These are phyloP conservation scores for Subacronicta megacephala DNA, from an alignment of 2,888 invertebrate genomes.

Conservation along the genomic window DNA sequence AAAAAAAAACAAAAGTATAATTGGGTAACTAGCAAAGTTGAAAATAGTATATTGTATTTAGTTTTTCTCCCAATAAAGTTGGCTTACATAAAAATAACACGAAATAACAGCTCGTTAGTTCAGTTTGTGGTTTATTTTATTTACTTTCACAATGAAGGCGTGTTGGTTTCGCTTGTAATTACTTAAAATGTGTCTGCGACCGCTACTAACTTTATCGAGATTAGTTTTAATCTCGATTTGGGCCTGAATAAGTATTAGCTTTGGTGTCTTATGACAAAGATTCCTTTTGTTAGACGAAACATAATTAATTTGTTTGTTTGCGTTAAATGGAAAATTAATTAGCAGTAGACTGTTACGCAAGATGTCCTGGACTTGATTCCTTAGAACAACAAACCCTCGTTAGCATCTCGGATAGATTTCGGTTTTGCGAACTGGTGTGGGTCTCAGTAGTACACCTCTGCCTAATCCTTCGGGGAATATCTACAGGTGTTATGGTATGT, in stretches of 20 bases:
- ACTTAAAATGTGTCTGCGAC: conserved; percentile 57
- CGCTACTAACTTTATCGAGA: conserved; percentile 35
- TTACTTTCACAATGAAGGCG: conserved; percentile 53
- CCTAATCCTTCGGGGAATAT: no score
- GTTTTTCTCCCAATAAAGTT: conserved; percentile 29
- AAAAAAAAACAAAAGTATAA: conserved; percentile 28
- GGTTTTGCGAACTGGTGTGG: no score
- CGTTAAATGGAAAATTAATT: background rate
- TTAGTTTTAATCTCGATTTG: conserved; percentile 10
- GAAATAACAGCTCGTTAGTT: conserved; percentile 51
- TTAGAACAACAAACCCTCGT: no score
- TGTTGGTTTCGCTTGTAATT: conserved; percentile 59
- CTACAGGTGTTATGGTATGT: no score
- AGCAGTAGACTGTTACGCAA: no score
- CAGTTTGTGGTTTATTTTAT: conserved; percentile 54
- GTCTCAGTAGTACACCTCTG: no score
- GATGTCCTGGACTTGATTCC: no score
- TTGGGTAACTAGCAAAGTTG: conserved; percentile 8
- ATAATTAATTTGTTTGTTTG: background rate
- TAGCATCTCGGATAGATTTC: no score
- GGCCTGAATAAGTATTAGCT: background rate
- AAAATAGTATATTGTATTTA: conserved; percentile 10
- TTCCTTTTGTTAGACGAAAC: background rate
- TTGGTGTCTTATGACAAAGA: no score
- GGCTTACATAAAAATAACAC: conserved; percentile 43